phyloP scores from a whole-genome alignment of 2,113 vertebrate genomes.

The Hypanus sabinus region DNA sequence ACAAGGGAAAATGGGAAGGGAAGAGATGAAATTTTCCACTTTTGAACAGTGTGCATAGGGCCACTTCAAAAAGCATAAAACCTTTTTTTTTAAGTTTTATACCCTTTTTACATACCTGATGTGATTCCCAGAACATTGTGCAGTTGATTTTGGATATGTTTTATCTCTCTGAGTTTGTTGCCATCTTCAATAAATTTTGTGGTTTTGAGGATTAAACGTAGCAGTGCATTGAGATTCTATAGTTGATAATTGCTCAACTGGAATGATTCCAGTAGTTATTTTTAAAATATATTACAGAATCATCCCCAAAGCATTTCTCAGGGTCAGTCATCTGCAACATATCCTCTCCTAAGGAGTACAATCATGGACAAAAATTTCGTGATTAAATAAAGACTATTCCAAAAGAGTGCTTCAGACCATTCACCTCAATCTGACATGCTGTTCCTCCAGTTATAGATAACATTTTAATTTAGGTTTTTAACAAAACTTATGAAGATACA shows the following conservation, averaged over 20 bases:
- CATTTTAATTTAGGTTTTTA: not conserved
- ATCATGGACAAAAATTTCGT: not conserved
- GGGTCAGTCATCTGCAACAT: not conserved
- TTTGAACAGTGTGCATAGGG: not conserved
- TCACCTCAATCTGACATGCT: not conserved
- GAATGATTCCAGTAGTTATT: not conserved
- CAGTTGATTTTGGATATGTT: not conserved
- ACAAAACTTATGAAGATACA: not conserved
- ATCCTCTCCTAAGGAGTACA: not conserved
- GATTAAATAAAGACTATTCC: not conserved
- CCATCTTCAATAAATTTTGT: not conserved
- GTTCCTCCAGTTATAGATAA: not conserved
- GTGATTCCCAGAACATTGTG: not conserved
- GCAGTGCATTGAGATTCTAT: not conserved
- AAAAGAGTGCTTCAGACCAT: not conserved
- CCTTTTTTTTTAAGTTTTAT: not conserved
- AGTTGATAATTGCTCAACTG: not conserved
- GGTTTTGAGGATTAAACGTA: not conserved
- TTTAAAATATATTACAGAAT: not conserved
- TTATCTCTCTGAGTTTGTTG: not conserved
- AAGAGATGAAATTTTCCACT: slow-evolving; percentile 9
- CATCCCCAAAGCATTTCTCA: slow-evolving; percentile 18
- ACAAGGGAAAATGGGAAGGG: not conserved
- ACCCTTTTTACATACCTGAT: not conserved
- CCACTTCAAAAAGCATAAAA: not conserved